Evolutionary conservation across 2,888 invertebrate genomes (phyloP), one percentile per base, ranked within the genome.

Genomic region (Caenorhabditis sp.): DNA sequence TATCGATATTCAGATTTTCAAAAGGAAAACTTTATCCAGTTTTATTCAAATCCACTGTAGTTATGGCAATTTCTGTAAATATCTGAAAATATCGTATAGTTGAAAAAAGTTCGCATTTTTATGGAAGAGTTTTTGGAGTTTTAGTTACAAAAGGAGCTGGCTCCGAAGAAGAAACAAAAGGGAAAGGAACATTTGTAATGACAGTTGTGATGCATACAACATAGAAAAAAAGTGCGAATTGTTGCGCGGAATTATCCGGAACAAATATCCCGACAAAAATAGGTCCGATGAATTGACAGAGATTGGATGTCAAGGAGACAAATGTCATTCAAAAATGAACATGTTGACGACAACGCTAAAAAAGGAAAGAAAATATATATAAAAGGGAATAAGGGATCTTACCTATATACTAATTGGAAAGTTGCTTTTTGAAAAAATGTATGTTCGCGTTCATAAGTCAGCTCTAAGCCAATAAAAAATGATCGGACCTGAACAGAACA

Each of bases 301-400:
- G 7, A 25, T 66, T 67, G 3, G 60, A 59, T 23, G 52, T 53
- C 36, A 75, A 36, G 5, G 64, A 67, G 2, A 70, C 66, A 12
- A 75, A 53, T 2, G 70, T 59, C 27, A 70, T 61, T 2, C 57
- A 64, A 54, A 70, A 70, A 54, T 75, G 75, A 5, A 75, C 67
- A 26, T 75, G 63, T 54, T 67, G 64, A 26, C 61, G 67, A 20
- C 26, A 38, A 17, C 59, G 53, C 66, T 66, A 25, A 20, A 65
- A 43, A 25, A 38, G 10, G 10, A 8, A 10, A n/a, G n/a, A 10
- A 36, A 5, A 36, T 8, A 36, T 5, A 8, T 36, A 8, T 10
- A 36, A 36, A 5, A 8, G 36, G 10, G 10, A 14, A 50, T 17
- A n/a, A 23, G 17, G 20, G 25, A 20, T 36, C n/a, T 17, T n/a